phyloP scores from a whole-genome alignment of 2,888 invertebrate species.

The Campaea margaritaria region DNA sequence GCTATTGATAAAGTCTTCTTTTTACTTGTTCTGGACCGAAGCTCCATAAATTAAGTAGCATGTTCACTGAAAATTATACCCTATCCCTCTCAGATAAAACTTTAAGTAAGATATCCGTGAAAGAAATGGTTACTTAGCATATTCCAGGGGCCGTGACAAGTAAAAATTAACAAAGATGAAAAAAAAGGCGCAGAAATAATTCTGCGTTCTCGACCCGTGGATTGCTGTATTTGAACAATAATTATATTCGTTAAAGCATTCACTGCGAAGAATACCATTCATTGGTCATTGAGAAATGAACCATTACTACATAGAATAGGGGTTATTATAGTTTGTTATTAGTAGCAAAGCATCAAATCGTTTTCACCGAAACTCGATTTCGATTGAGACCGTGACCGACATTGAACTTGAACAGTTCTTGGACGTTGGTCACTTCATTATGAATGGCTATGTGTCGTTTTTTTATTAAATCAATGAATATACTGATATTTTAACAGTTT shows the following conservation, averaged over 20 bases:
- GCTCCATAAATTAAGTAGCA: conserved; percentile 3
- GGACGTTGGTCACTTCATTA: conserved; percentile 2
- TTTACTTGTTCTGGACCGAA: conserved; percentile 21
- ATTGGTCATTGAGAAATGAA: conserved; percentile 15
- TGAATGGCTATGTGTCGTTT: not conserved
- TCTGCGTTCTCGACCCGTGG: conserved; percentile 27
- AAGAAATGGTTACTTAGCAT: conserved; percentile 18
- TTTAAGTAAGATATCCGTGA: not conserved
- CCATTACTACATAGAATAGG: conserved; percentile 20
- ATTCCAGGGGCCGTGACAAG: conserved; percentile 36
- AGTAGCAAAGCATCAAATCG: conserved; percentile 26
- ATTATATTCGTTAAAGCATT: conserved; percentile 33
- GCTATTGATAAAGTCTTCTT: conserved; percentile 38
- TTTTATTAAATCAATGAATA: not conserved
- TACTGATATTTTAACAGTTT: no score
- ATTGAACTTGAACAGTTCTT: conserved; percentile 47
- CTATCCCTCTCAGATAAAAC: conserved; percentile 5
- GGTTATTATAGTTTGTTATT: conserved; percentile 25
- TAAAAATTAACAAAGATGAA: conserved; percentile 34
- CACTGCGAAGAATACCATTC: conserved; percentile 16
- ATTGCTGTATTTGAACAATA: conserved; percentile 35
- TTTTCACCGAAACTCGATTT: conserved; percentile 43
- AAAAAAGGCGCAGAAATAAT: conserved; percentile 33
- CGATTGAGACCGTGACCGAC: conserved; percentile 50
- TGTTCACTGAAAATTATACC: conserved; percentile 17